Percentiles rank a stretch among this genome's conserved stretches.
Conservation (phyloP, 2,797 vertebrate genomes). For the Sebastes minor region DNA sequence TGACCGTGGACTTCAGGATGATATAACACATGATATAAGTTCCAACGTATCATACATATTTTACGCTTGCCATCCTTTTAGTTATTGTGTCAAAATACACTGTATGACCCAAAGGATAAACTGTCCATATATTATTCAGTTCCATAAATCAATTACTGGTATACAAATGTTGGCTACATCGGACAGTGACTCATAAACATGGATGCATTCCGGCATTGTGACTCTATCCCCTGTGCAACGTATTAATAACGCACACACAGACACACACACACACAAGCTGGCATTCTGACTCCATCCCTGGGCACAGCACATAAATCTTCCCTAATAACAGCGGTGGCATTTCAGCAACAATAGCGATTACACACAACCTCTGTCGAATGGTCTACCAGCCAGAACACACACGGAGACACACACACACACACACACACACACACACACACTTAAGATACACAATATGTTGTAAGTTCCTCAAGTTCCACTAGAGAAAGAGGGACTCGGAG, state of each 20-base stretch:
- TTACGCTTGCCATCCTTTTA: not conserved
- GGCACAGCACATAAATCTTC: slow-evolving; percentile 80
- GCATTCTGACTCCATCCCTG: slow-evolving; percentile 75
- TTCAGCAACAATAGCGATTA: slow-evolving; percentile 83
- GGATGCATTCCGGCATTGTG: slow-evolving; percentile 60
- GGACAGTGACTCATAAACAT: slow-evolving; percentile 65
- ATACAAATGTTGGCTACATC: slow-evolving; percentile 42
- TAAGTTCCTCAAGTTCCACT: slow-evolving; percentile 31
- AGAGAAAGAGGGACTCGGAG: slow-evolving; percentile 10
- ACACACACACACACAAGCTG: slow-evolving; percentile 47
- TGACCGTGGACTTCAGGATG: not conserved
- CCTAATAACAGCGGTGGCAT: slow-evolving; percentile 80
- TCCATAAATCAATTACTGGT: slow-evolving; percentile 45
- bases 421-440: slow-evolving; percentile 5
- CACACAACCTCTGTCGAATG: slow-evolving; percentile 76
- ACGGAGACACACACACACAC: not conserved
- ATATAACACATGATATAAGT: not conserved
- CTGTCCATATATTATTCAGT: slow-evolving; percentile 2
- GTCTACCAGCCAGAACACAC: slow-evolving; percentile 66
- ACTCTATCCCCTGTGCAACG: slow-evolving; percentile 63
- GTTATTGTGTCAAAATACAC: not conserved
- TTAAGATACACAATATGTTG: slow-evolving; percentile 43
- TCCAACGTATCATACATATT: not conserved
- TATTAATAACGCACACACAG: slow-evolving; percentile 59
- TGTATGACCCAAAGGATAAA: slow-evolving; percentile 2